Evolutionary conservation across 2,113 vertebrate species (phyloP).

Genomic region (Anguilla rostrata): DNA sequence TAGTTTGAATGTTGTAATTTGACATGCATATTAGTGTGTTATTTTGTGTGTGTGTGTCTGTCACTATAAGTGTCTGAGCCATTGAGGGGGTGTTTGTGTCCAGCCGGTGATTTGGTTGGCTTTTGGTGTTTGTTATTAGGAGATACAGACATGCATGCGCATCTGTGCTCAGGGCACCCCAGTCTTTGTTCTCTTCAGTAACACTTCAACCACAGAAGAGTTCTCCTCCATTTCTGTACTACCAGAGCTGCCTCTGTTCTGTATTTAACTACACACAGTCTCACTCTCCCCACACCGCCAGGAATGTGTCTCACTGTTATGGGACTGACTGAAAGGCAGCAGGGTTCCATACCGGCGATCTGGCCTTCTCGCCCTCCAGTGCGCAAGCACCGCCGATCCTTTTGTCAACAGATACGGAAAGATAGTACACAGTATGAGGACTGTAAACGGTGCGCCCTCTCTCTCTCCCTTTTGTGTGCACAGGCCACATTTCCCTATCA

Average conservation of each 20-base stretch:
- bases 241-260: constrained; percentile 2
- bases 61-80: background rate
- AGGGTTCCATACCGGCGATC: background rate
- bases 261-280: background rate
- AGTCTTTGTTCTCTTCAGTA: background rate
- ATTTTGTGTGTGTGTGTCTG: background rate
- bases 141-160: background rate
- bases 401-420: constrained; percentile 37
- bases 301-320: background rate
- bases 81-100: background rate
- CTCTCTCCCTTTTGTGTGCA: constrained; percentile 22
- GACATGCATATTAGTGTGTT: background rate
- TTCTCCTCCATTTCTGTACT: background rate
- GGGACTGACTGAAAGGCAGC: background rate
- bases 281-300: background rate
- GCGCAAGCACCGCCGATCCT: constrained; percentile 20
- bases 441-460: constrained; percentile 28
- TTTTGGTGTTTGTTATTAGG: constrained; percentile 14
- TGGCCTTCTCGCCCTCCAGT: background rate
- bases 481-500: constrained; percentile 21
- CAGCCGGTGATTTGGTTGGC: background rate
- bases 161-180: background rate
- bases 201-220: background rate
- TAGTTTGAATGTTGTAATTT: background rate
- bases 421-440: constrained; percentile 15